Base-by-base conservation (phyloP, 2,113 vertebrate species). In the Brachypodius melanocephalos region DNA sequence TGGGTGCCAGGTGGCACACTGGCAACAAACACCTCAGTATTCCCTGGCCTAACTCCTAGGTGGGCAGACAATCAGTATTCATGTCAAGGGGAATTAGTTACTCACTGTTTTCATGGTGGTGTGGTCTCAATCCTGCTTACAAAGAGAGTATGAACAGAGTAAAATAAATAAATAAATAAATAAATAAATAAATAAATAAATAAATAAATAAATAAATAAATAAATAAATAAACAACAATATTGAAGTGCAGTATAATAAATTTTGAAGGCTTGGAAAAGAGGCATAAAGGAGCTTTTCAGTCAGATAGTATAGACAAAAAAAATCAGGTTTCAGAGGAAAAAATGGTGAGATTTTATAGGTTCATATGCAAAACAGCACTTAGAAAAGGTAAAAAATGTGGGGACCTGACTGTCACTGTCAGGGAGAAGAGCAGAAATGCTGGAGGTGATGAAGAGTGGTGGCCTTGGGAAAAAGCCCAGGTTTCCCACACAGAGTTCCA, bases 401-500 rank as follows among this genome's bases (percentile, higher is more conserved):
- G 36, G 65, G 74, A 72, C 28, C 26, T 51, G 32, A 42, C 28
- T 51, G 22, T 74, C 62, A 32, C 25, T 79, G 29, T 59, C 49
- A 76, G 66, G 26, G 42, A 89, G 42, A 73, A 54, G 8, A 62
- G 86, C 0, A 0, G 40, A 91, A 89, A 28, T 32, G 40, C 66
- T 76, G 58, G 29, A 28, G 17, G 10, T 76, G 71, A 88, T 42
- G 17, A 68, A 58, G 62, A 63, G 29, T 62, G 19, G 8, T 88
- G 42, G 32, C 31, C 62, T 78, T 89, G 87, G 73, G 77, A 85
- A 91, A 81, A 94, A 62, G 32, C 43, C 36, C 3, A 2, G 13
- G 26, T 69, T 95, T 89, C 65, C 62, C 62, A 58, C 32, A 49
- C 24, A 42, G 3, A 88, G 34, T 66, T 91, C 71, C 78, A 88